phyloP scores from a whole-genome alignment of 2,113 vertebrate species.

The Tonatia bakeri region DNA sequence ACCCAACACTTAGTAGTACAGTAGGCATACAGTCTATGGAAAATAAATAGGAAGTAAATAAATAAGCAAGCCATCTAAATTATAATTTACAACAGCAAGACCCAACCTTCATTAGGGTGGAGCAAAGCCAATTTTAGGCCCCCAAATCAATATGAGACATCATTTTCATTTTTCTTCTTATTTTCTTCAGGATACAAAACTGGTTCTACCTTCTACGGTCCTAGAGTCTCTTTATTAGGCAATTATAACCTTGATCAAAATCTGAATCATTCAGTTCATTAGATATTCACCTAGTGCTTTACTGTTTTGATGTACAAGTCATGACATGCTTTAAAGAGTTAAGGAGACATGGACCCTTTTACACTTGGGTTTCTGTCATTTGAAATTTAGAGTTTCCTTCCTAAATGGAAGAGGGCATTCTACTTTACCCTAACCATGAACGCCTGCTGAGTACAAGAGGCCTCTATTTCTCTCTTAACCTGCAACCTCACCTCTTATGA shows the following conservation, averaged over 20 bases:
- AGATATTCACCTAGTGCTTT: not conserved
- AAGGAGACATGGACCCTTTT: not conserved
- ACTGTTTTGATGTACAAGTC: not conserved
- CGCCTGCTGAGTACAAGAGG: not conserved
- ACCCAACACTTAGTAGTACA: not conserved
- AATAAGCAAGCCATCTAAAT: not conserved
- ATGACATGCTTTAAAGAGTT: not conserved
- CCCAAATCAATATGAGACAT: not conserved
- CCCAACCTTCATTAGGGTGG: not conserved
- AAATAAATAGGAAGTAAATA: not conserved
- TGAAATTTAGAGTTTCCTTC: not conserved
- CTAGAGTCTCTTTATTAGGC: not conserved
- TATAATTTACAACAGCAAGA: not conserved
- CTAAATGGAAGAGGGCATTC: not conserved
- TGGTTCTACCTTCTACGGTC: not conserved
- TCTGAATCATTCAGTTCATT: not conserved
- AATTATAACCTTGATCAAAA: not conserved
- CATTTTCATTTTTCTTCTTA: not conserved
- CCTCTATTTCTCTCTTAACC: conserved; percentile 16
- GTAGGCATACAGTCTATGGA: not conserved
- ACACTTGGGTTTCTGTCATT: not conserved
- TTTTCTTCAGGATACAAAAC: not conserved
- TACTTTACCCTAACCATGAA: not conserved
- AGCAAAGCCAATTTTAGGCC: not conserved
- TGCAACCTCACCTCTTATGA: conserved; percentile 62